Percentiles rank a stretch among this genome's conserved stretches.
These are phyloP conservation scores for Ctenodactylus gundi DNA, from an alignment of 2,113 vertebrate species.

Conservation along the genomic window DNA sequence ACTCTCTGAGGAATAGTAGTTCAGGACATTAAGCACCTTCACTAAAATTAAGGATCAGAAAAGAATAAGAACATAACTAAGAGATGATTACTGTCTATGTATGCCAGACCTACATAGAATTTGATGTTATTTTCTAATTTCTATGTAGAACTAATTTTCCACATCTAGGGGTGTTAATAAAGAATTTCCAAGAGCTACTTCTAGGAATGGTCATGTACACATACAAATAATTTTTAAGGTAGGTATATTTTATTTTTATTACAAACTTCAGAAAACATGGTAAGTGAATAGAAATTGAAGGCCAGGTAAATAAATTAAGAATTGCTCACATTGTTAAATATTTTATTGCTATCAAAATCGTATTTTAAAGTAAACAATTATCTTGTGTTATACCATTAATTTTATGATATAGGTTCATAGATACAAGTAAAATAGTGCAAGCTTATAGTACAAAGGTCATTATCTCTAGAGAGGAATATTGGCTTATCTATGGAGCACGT, in stretches of 20 bases:
- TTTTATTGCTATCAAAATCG: background rate
- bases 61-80: background rate
- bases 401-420: background rate
- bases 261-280: background rate
- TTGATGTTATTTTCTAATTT: background rate
- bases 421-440: background rate
- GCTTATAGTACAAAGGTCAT: background rate
- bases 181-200: background rate
- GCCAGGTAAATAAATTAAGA: background rate
- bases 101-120: background rate
- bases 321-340: background rate
- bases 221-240: background rate
- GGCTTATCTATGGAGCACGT: background rate
- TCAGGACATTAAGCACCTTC: background rate
- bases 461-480: background rate
- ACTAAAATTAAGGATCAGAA: conserved; percentile 5
- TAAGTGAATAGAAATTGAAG: background rate
- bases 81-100: background rate
- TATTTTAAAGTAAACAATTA: background rate
- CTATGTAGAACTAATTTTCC: background rate
- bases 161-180: background rate
- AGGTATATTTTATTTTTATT: background rate
- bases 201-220: background rate
- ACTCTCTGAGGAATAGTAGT: background rate
- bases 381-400: background rate